Evolutionary conservation across 2,113 vertebrate genomes (phyloP).

Genomic region (Phasianus colchicus): DNA sequence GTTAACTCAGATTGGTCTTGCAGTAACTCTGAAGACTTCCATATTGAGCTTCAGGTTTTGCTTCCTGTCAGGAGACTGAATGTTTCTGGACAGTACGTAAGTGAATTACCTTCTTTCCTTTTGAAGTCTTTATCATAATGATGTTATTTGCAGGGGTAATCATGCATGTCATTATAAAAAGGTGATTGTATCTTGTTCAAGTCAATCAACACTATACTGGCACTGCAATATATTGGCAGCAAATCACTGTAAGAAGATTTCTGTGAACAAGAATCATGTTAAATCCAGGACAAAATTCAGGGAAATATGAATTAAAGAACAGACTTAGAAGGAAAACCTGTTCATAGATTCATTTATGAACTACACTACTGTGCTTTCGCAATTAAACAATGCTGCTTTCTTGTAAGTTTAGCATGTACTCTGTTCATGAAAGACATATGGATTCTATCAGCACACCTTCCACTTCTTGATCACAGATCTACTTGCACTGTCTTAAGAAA

Average conservation of each 20-base stretch:
- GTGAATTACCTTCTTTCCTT: conserved; percentile 15
- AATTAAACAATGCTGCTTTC: not conserved
- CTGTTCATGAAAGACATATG: not conserved
- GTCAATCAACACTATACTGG: not conserved
- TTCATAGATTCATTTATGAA: not conserved
- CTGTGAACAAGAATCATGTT: not conserved
- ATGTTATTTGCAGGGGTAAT: conserved; percentile 16
- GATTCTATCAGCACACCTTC: not conserved
- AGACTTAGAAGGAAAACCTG: not conserved
- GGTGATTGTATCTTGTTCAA: not conserved
- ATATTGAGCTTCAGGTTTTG: not conserved
- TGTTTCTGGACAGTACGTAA: not conserved
- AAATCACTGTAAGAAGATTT: not conserved
- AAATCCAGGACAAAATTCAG: not conserved
- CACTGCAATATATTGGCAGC: not conserved
- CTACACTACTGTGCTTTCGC: not conserved
- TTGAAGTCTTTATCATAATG: conserved; percentile 50
- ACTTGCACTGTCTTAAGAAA: not conserved
- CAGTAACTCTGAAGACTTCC: not conserved
- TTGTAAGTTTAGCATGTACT: not conserved
- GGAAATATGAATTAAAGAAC: not conserved
- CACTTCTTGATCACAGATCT: not conserved
- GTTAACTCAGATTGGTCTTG: not conserved
- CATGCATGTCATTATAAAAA: not conserved
- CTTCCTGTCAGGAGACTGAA: not conserved